Evolutionary conservation across 2,113 vertebrate genomes (phyloP), one percentile per base, ranked within the genome.

Genomic region (Calyptomena viridis): DNA sequence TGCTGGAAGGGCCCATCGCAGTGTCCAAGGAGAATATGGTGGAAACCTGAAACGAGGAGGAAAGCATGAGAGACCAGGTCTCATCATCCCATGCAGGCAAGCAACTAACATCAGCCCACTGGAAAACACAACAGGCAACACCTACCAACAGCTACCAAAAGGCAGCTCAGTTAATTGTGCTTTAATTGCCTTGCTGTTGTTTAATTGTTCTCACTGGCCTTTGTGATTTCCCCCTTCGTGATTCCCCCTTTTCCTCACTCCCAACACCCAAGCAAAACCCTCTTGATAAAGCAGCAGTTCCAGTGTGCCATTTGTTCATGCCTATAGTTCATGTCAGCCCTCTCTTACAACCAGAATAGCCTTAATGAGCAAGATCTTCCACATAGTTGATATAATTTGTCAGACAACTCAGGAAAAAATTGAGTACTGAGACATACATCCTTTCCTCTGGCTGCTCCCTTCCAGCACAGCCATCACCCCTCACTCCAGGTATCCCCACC

Each of bases 21-120:
- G 50, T 12, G 81, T 69, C 85, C 8, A 10, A 16, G 6, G 30
- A 79, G 83, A 79, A 84, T 90, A 96, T 39, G 86, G 69, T 77
- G 89, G 86, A 88, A 84, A 77, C 96, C 98, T 98, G 94, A 4
- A 88, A 82, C 0, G 47, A 40, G 58, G 35, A 76, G 63, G 24
- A 87, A 39, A 84, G 71, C 21, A 16, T 80, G 50, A 88, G 4
- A 14, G 12, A 69, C 62, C 60, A 3, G 40, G 19, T 18, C 8
- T 16, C 66, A 90, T 20, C 94, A 58, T 8, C 14, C 59, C 1
- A 0, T 7, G 13, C 14, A 28, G n/a, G 62, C 9, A 11, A 58
- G 25, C 56, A 58, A 42, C 5, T 1, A 66, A 60, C 40, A 33
- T 24, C 80, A 87, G 63, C 25, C 69, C 6, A 6, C 2, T 56